Conservation (phyloP, 2,113 vertebrate species). For the Platysteira castanea region DNA sequence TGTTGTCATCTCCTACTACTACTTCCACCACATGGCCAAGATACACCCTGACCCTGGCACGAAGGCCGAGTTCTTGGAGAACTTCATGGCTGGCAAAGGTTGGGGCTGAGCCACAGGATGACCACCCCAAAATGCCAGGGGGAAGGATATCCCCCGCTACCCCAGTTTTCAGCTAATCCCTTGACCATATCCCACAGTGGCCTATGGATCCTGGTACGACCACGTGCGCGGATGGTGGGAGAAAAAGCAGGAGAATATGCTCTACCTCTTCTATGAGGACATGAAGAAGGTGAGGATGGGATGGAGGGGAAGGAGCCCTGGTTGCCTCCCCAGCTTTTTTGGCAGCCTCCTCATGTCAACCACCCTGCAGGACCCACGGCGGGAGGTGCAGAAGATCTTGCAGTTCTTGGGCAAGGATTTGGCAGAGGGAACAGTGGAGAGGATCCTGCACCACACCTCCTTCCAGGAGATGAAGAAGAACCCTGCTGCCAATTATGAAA, state of each 20-base stretch:
- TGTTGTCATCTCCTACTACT: conserved; percentile 75
- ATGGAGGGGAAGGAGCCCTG: not conserved
- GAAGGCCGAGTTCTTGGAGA: conserved; percentile 70
- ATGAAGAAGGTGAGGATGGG: conserved; percentile 74
- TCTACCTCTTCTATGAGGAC: conserved; percentile 85
- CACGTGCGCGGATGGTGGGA: conserved; percentile 81
- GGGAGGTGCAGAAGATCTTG: conserved; percentile 69
- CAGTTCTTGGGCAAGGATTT: conserved; percentile 73
- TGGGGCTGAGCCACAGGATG: not conserved
- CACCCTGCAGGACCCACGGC: conserved; percentile 42
- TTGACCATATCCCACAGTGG: conserved; percentile 26
- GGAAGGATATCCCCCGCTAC: accelerated
- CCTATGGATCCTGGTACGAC: conserved; percentile 80
- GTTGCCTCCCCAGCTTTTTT: not conserved
- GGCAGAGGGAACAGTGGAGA: conserved; percentile 26
- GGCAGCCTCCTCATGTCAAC: not conserved
- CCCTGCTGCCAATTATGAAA: conserved; percentile 72
- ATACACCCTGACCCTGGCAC: conserved; percentile 71
- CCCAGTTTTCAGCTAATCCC: not conserved
- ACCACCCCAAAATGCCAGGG: not conserved
- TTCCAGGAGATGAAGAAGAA: conserved; percentile 81
- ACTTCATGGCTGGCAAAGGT: conserved; percentile 73
- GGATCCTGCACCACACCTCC: conserved; percentile 59
- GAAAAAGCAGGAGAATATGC: conserved; percentile 72
- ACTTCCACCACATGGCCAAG: conserved; percentile 78